A percentile compares a stretch with the other conserved stretches of the same genome.
phyloP scores from a whole-genome alignment of 2,797 vertebrate genomes.

The Hirundo rustica region DNA sequence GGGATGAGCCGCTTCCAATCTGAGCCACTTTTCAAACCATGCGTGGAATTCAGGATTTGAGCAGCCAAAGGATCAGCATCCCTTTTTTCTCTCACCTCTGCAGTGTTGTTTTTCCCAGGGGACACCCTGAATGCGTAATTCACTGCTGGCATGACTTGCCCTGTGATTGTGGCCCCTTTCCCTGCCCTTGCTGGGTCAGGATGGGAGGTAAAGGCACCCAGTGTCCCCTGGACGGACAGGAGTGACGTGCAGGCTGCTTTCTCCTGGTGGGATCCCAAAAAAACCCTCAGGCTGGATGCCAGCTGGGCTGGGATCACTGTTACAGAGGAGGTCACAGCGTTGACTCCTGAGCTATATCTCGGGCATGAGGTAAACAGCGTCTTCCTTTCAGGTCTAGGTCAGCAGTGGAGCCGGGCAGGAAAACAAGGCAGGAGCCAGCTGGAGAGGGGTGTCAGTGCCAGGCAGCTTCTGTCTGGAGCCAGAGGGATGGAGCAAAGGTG shows the following conservation, averaged over 20 bases:
- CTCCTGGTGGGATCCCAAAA: neutral
- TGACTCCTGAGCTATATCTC: fast-evolving
- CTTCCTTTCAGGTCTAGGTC: neutral
- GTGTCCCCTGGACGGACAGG: neutral
- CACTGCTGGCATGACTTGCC: neutral
- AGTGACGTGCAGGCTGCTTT: neutral
- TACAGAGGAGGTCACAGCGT: neutral
- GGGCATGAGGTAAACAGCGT: neutral
- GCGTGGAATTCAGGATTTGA: neutral
- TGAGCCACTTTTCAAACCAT: neutral
- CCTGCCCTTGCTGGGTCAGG: fast-evolving
- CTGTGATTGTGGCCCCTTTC: neutral
- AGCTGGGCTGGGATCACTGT: neutral
- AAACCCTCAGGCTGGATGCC: fast-evolving
- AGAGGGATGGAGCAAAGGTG: fast-evolving
- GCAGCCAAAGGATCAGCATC: neutral
- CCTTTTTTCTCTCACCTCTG: neutral
- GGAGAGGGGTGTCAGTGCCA: fast-evolving
- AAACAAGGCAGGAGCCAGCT: neutral
- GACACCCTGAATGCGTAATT: fast-evolving
- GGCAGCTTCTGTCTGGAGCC: neutral
- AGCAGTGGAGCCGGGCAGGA: fast-evolving
- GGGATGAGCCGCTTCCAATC: fast-evolving
- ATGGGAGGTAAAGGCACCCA: neutral
- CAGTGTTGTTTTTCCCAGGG: neutral